These are phyloP conservation scores for Rosalia funebris DNA, from an alignment of 2,888 invertebrate genomes.

Conservation along the genomic window DNA sequence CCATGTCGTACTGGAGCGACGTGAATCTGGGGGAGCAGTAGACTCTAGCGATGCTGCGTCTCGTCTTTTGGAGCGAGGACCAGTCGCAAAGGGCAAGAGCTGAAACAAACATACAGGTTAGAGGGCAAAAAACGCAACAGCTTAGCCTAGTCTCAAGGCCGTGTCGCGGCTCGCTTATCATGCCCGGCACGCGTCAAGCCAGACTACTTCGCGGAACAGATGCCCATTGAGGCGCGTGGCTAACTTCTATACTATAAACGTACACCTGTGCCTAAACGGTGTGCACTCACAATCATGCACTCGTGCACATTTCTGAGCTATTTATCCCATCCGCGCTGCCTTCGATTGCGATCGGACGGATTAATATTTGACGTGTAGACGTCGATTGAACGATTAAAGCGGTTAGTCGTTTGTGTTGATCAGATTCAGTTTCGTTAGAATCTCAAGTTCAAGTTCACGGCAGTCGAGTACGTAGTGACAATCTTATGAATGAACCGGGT, in stretches of 20 bases:
- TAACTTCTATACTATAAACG: slow-evolving; percentile 19
- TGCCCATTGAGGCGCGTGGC: slow-evolving; percentile 52
- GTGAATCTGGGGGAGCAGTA: slow-evolving; percentile 84
- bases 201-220: slow-evolving; percentile 51
- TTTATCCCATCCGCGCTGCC: too few species aligned
- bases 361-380: too few species aligned
- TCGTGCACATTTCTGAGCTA: neutral
- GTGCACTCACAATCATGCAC: neutral
- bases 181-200: slow-evolving; percentile 51
- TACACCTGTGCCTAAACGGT: slow-evolving; percentile 42
- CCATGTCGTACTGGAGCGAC: slow-evolving; percentile 75
- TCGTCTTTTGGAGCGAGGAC: slow-evolving; percentile 82
- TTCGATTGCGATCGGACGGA: too few species aligned
- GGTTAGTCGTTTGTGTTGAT: too few species aligned
- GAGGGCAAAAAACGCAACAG: slow-evolving; percentile 50
- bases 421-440: slow-evolving; percentile 63
- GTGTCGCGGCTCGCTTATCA: slow-evolving; percentile 42
- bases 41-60: slow-evolving; percentile 80
- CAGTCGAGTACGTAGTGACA: slow-evolving; percentile 58
- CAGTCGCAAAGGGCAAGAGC: slow-evolving; percentile 89
- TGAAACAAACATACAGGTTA: slow-evolving; percentile 63
- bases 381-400: too few species aligned
- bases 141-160: slow-evolving; percentile 53
- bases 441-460: slow-evolving; percentile 64
- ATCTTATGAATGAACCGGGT: slow-evolving; percentile 60